A percentile compares a stretch with the other conserved stretches of the same genome.
These are phyloP conservation scores for Mergus octosetaceus DNA, from an alignment of 2,797 vertebrate species.

Conservation along the genomic window DNA sequence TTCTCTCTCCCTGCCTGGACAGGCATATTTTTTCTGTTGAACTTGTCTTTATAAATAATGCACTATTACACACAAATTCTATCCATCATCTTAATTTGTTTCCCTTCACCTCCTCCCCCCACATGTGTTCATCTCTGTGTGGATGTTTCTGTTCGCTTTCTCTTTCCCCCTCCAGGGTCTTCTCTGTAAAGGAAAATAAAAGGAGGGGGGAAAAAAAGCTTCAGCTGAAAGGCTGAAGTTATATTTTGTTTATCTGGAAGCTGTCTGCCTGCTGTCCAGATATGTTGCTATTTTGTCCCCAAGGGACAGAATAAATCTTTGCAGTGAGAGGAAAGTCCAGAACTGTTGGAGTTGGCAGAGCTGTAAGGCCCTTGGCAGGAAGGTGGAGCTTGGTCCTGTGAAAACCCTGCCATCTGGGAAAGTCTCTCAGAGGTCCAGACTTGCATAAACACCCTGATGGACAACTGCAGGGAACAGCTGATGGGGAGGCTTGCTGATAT, in stretches of 20 bases:
- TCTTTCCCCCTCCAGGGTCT: not conserved
- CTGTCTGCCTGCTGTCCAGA: not conserved
- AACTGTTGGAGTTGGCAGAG: not conserved
- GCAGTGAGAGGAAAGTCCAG: not conserved
- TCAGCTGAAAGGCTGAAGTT: not conserved
- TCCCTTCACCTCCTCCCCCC: not conserved
- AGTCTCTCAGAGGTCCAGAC: not conserved
- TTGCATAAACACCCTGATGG: not conserved
- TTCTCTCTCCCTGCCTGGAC: not conserved
- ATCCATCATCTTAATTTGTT: conserved; percentile 64
- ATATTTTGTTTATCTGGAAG: conserved; percentile 19
- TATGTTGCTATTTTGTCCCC: not conserved
- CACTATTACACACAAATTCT: conserved; percentile 37
- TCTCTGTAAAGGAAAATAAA: not conserved
- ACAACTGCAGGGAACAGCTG: not conserved
- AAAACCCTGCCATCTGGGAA: not conserved
- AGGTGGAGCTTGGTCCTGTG: not conserved
- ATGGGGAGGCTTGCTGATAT: not conserved
- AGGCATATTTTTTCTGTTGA: conserved; percentile 60
- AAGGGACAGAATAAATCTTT: not conserved
- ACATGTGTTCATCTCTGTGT: not conserved
- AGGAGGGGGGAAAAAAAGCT: not conserved
- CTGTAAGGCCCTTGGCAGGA: not conserved
- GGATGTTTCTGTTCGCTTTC: not conserved
- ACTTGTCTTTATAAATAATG: conserved; percentile 68